phyloP scores from a whole-genome alignment of 1,140 invertebrate genomes.

The Brachionus asplanchnoidis region DNA sequence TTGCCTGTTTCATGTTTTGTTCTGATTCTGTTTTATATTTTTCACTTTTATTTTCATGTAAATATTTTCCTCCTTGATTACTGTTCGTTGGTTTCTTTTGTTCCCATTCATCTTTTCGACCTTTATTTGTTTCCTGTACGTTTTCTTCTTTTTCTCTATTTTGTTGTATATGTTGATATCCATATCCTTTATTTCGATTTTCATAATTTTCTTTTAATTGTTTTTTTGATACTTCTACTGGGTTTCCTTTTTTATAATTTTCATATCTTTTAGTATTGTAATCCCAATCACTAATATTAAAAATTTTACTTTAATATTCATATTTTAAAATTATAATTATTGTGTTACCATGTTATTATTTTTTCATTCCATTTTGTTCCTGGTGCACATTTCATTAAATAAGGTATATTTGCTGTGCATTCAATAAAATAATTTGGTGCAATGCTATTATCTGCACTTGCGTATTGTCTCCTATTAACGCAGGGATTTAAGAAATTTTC shows the following conservation, averaged over 20 bases:
- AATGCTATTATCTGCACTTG: neutral
- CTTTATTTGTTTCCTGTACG: too few relatives aligned
- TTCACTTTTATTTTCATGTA: too few relatives aligned
- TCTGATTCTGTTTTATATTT: too few relatives aligned
- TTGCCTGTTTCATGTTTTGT: too few relatives aligned
- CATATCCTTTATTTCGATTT: neutral
- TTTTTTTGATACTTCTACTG: neutral
- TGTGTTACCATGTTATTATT: neutral
- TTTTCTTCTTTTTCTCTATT: too few relatives aligned
- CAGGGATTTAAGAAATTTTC: conserved; percentile 29
- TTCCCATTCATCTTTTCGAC: too few relatives aligned
- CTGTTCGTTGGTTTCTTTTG: too few relatives aligned
- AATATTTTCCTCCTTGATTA: too few relatives aligned
- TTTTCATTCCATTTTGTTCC: conserved; percentile 38
- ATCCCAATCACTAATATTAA: neutral
- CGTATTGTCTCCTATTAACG: neutral
- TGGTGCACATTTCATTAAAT: conserved; percentile 39
- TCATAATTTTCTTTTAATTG: neutral
- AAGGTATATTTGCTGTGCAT: neutral
- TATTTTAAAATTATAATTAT: neutral
- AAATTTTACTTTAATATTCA: neutral
- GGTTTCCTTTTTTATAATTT: neutral
- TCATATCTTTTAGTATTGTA: neutral
- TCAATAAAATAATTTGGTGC: conserved; percentile 35
- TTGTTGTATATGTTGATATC: neutral